Evolutionary conservation across 2,113 vertebrate species (phyloP).

Genomic region (Microcebus griseorufus): DNA sequence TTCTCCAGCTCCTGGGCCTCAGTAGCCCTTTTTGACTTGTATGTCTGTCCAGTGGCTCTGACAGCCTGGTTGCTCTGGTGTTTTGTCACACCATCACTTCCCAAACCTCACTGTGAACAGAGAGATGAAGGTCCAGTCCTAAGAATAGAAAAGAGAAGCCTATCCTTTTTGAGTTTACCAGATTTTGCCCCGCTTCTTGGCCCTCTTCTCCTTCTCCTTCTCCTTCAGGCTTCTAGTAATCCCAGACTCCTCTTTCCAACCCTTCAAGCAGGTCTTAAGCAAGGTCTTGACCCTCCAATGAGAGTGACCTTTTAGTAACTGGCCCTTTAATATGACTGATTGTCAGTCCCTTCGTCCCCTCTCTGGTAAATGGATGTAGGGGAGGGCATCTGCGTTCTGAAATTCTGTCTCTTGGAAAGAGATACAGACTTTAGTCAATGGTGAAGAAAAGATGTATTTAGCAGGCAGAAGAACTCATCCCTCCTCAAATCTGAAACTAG

Average conservation of each 20-base stretch:
- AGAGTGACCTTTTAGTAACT: not conserved
- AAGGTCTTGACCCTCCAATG: not conserved
- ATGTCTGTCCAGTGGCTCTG: not conserved
- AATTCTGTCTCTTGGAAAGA: not conserved
- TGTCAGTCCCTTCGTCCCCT: not conserved
- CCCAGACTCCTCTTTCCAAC: too few relatives aligned
- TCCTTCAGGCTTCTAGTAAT: not conserved
- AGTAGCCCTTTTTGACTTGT: not conserved
- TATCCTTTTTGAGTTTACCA: not conserved
- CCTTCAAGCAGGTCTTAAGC: not conserved
- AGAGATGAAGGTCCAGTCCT: not conserved
- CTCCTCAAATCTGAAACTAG: not conserved
- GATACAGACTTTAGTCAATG: not conserved
- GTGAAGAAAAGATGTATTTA: not conserved
- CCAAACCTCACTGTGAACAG: not conserved
- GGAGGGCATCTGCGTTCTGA: not conserved
- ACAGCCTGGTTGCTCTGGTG: not conserved
- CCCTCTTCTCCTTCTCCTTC: not conserved
- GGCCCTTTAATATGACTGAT: not conserved
- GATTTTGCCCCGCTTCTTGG: not conserved
- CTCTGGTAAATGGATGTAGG: not conserved
- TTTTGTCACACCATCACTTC: not conserved
- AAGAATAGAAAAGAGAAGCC: not conserved
- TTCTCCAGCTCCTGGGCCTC: not conserved
- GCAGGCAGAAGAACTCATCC: not conserved